Evolutionary conservation across 2,888 invertebrate genomes (phyloP).

Genomic region (Thelaira solivaga): DNA sequence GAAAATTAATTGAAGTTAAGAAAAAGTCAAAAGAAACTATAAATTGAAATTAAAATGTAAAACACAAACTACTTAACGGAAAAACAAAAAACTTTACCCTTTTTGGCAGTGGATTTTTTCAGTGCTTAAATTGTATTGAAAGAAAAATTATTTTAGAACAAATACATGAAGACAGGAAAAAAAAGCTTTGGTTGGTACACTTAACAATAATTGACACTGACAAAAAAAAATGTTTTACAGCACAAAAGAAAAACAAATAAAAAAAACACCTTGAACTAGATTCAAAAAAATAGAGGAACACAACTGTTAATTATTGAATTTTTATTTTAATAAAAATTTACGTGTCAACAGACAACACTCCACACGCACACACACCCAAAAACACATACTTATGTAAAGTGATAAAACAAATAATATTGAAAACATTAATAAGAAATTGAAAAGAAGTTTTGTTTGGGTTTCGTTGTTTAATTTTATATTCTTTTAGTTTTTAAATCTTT

Average conservation of each 20-base stretch:
- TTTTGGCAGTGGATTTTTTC: conserved; percentile 63
- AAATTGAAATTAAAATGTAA: conserved; percentile 6
- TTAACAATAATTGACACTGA: conserved; percentile 61
- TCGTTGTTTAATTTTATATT: conserved; percentile 1
- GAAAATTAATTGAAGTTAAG: background rate
- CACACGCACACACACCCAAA: conserved; percentile 35
- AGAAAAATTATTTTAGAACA: conserved; percentile 37
- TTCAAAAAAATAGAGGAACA: no score
- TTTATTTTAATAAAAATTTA: no score
- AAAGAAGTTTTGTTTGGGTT: background rate
- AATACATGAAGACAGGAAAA: conserved; percentile 29
- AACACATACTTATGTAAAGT: conserved; percentile 16
- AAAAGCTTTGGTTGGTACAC: conserved; percentile 18
- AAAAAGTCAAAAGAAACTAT: no score
- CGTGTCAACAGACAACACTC: no score
- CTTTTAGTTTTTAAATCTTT: background rate
- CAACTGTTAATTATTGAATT: no score
- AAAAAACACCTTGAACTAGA: conserved; percentile 20
- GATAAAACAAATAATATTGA: background rate
- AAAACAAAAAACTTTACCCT: conserved; percentile 66
- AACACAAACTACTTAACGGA: conserved; percentile 32
- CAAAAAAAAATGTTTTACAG: conserved; percentile 38
- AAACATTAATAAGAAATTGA: conserved; percentile 16
- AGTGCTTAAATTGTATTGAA: conserved; percentile 54
- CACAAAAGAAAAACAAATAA: conserved; percentile 37